Conservation (phyloP, 2,113 vertebrate species). For the Dolichallabes microphthalmus region DNA sequence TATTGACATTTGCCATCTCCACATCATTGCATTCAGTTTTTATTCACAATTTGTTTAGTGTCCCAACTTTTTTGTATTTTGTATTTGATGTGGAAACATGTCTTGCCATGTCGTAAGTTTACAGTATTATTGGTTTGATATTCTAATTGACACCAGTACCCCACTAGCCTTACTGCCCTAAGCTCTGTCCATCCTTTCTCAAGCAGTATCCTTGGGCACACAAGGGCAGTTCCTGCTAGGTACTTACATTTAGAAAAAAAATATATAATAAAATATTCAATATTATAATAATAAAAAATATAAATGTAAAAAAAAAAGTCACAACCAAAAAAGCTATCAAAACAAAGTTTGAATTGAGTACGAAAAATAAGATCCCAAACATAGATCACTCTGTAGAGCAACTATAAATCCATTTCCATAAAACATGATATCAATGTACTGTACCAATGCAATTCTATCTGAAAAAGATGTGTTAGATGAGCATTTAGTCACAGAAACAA, state of each 20-base stretch:
- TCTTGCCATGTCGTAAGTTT: too few species aligned
- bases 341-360: background rate
- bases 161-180: conserved; percentile 62
- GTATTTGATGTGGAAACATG: too few species aligned
- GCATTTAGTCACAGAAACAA: background rate
- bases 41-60: too few species aligned
- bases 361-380: background rate
- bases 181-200: conserved; percentile 47
- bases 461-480: background rate
- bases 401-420: background rate
- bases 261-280: too few species aligned
- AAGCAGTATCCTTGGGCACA: conserved; percentile 67
- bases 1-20: too few species aligned
- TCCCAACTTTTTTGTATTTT: too few species aligned
- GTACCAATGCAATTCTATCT: background rate
- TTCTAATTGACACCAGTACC: conserved; percentile 66
- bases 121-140: too few species aligned
- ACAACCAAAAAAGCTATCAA: background rate
- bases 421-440: background rate
- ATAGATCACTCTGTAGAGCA: background rate
- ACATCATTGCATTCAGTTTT: too few species aligned
- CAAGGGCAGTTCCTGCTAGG: conserved; percentile 57
- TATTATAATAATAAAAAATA: too few species aligned
- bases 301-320: background rate
- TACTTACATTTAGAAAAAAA: conserved; percentile 7